Conservation (phyloP, 2,797 vertebrate species). For the Lutjanus argentimaculatus region DNA sequence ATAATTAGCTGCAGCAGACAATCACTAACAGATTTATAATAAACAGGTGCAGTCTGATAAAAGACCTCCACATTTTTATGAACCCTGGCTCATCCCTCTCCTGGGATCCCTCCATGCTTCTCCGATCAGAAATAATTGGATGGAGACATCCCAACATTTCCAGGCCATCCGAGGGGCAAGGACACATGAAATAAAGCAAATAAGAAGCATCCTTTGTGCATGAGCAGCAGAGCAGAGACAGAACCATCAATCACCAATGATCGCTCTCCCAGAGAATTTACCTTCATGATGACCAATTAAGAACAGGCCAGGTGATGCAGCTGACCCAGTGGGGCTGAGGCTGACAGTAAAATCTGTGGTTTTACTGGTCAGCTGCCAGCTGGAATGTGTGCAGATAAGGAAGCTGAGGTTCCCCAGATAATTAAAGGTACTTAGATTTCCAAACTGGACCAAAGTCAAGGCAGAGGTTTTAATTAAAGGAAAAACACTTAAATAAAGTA, state of each 20-base stretch:
- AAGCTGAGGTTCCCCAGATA: not conserved
- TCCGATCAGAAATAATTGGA: not conserved
- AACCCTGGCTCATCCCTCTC: no score
- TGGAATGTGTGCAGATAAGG: not conserved
- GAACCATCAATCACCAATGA: not conserved
- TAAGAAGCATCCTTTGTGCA: not conserved
- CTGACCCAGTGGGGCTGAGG: not conserved
- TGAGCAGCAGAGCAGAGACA: not conserved
- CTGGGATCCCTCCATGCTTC: not conserved
- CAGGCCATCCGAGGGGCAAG: not conserved
- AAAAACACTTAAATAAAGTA: not conserved
- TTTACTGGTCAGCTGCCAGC: constrained; percentile 1
- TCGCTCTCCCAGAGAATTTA: not conserved
- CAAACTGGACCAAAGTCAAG: constrained; percentile 2
- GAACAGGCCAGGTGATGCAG: not conserved
- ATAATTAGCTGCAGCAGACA: no score
- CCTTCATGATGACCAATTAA: constrained; percentile 3
- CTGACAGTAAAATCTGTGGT: not conserved
- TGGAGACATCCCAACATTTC: not conserved
- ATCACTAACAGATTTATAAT: no score
- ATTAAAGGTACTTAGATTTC: not conserved
- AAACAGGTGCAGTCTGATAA: no score
- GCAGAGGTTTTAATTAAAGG: not conserved
- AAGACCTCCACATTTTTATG: no score
- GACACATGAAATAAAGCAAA: not conserved